Evolutionary conservation across 1,140 invertebrate genomes (phyloP), one percentile per base, ranked within the genome.

Genomic region (Pseudomyrmex sp.): DNA sequence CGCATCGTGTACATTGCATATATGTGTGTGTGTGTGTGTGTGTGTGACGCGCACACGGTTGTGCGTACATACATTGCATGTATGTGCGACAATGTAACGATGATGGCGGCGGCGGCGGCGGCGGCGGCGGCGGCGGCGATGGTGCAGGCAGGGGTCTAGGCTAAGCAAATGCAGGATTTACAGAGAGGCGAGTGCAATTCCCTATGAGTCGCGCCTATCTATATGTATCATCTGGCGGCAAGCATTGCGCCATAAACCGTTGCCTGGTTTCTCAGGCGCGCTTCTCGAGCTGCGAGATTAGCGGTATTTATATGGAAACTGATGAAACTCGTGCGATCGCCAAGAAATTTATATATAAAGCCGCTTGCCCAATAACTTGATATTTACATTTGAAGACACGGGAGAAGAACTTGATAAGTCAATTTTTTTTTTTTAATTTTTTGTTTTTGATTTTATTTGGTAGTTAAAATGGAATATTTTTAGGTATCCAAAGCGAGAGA

Each of bases 211-310:
- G 63, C 26, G 23, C 54, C 20, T 79, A 79, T 76, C 61, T 76
- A 76, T 76, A 76, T 76, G 74, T 76, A 76, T 79, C 76, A 79
- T 79, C 76, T 59, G 65, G 20, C 74, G 35, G 74, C 8, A 77
- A 66, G 26, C 75, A 23, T 77, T 77, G 75, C 75, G 75, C 63
- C n/a, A n/a, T n/a, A 79, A 69, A 52, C 52, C 35, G 48, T 54
- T 56, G 76, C 76, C 7, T 54, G 76, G 44, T 70, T 69, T 69
- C 48, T n/a, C 75, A n/a, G 35, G 5, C 23, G 63, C 20, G 26
- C 58, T 44, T 62, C 20, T 26, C 35, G 59, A 18, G 59, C 54
- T 35, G 52, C 35, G 65, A 70, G 52, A 79, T 68, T 46, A 69
- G 62, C 50, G 46, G 12, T 66, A 76, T 77, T 68, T 76, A 76